Evolutionary conservation across 2,113 vertebrate species (phyloP).

Genomic region (Camelus bactrianus): DNA sequence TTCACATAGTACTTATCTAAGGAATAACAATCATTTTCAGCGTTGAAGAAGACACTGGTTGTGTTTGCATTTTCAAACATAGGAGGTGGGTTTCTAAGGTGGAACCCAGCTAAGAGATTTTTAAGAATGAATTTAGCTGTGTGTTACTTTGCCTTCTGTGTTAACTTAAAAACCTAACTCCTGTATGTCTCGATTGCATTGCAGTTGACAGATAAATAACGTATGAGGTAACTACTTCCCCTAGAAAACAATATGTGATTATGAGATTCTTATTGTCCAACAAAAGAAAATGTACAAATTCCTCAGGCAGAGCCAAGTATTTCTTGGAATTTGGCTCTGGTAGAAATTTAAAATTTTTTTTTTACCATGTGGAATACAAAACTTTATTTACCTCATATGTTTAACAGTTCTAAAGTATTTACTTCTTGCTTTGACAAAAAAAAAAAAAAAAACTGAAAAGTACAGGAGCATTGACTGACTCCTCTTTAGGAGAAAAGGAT

Average conservation of each 20-base stretch:
- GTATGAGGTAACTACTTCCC: neutral
- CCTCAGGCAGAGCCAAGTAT: neutral
- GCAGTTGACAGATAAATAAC: neutral
- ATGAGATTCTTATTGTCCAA: neutral
- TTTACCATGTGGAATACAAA: slow-evolving; percentile 88
- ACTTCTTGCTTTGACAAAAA: slow-evolving; percentile 90
- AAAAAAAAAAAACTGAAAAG: slow-evolving; percentile 84
- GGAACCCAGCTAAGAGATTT: neutral
- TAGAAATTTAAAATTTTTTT: neutral
- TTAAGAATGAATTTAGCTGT: neutral
- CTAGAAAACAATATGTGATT: neutral
- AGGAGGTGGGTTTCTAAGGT: neutral
- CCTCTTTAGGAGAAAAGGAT: slow-evolving; percentile 87
- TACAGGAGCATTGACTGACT: slow-evolving; percentile 86
- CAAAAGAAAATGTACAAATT: neutral
- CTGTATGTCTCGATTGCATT: neutral
- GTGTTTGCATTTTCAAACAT: neutral
- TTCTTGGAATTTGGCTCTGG: neutral
- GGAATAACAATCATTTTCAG: neutral
- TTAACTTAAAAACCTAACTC: neutral
- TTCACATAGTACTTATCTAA: neutral
- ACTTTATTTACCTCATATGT: slow-evolving; percentile 92
- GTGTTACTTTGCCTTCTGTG: neutral
- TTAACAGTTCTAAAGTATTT: slow-evolving; percentile 92
- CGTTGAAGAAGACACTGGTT: neutral